These are phyloP conservation scores for Dreissena rostriformis DNA, from an alignment of 1,140 invertebrate species.

Conservation along the genomic window DNA sequence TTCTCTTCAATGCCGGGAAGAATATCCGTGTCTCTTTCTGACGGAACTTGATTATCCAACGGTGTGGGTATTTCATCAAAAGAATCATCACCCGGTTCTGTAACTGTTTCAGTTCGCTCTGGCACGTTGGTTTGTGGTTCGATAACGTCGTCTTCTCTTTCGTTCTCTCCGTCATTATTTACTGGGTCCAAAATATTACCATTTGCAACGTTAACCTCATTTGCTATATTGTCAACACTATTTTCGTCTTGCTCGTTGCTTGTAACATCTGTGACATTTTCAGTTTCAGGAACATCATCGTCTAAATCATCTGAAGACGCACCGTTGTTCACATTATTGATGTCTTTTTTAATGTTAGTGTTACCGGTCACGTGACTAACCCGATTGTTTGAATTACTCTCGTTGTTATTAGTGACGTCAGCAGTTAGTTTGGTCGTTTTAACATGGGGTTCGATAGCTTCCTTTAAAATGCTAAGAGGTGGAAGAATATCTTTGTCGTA, in stretches of 20 bases:
- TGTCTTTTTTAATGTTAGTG: neutral
- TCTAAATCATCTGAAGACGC: neutral
- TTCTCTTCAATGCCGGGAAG: neutral
- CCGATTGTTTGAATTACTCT: neutral
- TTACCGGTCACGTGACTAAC: neutral
- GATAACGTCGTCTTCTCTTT: neutral
- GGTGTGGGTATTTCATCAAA: constrained; percentile 26
- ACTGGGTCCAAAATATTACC: neutral
- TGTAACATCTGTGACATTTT: neutral
- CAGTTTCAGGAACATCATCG: neutral
- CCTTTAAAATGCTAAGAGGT: no score
- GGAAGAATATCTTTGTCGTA: no score
- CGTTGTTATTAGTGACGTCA: neutral
- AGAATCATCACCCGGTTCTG: neutral
- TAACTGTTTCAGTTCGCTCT: neutral
- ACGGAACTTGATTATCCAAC: constrained; percentile 5
- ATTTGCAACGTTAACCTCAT: neutral
- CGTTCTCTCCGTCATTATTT: neutral
- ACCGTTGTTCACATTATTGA: neutral
- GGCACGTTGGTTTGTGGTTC: neutral
- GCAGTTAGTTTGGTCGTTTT: neutral
- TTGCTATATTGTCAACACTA: neutral
- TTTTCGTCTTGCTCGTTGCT: neutral
- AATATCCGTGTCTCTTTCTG: neutral
- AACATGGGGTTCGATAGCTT: no score